Conservation (phyloP, 2,888 invertebrate genomes). For the Tetramorium bicarinatum region DNA sequence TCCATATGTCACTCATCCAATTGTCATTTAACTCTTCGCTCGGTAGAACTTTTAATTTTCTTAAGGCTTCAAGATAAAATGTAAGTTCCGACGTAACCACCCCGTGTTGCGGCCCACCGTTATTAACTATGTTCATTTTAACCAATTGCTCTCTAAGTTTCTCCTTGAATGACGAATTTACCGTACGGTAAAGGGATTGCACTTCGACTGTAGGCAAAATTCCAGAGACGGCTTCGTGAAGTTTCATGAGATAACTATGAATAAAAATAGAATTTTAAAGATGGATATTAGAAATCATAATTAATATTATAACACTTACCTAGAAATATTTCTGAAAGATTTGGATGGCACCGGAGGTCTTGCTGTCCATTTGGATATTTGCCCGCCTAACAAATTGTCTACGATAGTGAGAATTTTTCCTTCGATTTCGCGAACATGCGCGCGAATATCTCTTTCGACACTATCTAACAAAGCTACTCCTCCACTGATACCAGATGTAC, state of each 20-base stretch:
- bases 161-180: conserved; percentile 95
- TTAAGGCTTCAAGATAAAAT: conserved; percentile 95
- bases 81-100: conserved; percentile 97
- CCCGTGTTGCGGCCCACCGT: conserved; percentile 98
- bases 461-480: conserved; percentile 88
- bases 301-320: conserved; percentile 82
- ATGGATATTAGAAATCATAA: not conserved
- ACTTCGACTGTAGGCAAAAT: conserved; percentile 94
- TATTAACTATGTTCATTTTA: conserved; percentile 96
- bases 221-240: conserved; percentile 96
- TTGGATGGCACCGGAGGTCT: conserved; percentile 98
- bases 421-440: conserved; percentile 97
- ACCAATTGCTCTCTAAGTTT: conserved; percentile 94
- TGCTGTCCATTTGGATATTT: conserved; percentile 96
- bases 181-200: conserved; percentile 91
- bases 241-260: conserved; percentile 93
- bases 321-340: conserved; percentile 94
- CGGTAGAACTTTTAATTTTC: conserved; percentile 92
- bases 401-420: conserved; percentile 97
- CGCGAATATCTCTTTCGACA: conserved; percentile 93
- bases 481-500: conserved; percentile 80
- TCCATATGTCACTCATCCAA: conserved; percentile 95
- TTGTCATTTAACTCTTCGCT: conserved; percentile 91
- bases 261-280: conserved; percentile 78
- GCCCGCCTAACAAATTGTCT: conserved; percentile 93